Evolutionary conservation across 2,113 vertebrate genomes (phyloP), one percentile per base, ranked within the genome.

Genomic region (Myxocyprinus asiaticus): DNA sequence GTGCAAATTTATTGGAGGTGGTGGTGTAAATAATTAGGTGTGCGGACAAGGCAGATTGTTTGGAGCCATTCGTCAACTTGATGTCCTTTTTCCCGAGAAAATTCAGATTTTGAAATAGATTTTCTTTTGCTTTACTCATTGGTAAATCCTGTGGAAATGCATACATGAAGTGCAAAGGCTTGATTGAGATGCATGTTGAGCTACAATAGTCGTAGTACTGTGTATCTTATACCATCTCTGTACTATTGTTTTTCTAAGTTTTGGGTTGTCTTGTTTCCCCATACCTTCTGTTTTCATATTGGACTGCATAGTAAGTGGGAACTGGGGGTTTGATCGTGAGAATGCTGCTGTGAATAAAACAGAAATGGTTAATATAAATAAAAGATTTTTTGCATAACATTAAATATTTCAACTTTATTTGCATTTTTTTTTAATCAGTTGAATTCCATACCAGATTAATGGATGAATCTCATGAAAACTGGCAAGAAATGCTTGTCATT

Each of bases 351-450:
- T 92, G 89, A 90, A 92, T 89, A 90, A 84, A 85, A 87, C 77
- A 90, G 86, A 91, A 91, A 90, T 90, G 88, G 91, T 90, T 92
- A 91, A 92, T 92, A 91, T 92, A 93, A 93, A 91, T 91, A 90
- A 92, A 92, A 86, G 45, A 22, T 80, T 85, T 86, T 90, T 91
- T 86, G 83, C 83, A 67, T 88, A 81, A 77, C 59, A 44, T 75
- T 78, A 66, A 82, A 74, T 66, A 14, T 4, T 76, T 53, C 7
- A 3, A 55, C 61, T 73, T 68, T 82, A 75, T 76, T 44, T 81
- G 73, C 67, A 68, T 69, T 15, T 56, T 71, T 50, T 17, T 6
- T 48, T 48, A 1, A 33, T 33, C 22, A 33, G 22, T 33, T 33
- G 22, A 33, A 33, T 33, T 33, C 22, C 22, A 33, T 3, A 33